These are phyloP conservation scores for Gallinago nigripennis DNA, from an alignment of 2,797 vertebrate genomes.

Conservation along the genomic window DNA sequence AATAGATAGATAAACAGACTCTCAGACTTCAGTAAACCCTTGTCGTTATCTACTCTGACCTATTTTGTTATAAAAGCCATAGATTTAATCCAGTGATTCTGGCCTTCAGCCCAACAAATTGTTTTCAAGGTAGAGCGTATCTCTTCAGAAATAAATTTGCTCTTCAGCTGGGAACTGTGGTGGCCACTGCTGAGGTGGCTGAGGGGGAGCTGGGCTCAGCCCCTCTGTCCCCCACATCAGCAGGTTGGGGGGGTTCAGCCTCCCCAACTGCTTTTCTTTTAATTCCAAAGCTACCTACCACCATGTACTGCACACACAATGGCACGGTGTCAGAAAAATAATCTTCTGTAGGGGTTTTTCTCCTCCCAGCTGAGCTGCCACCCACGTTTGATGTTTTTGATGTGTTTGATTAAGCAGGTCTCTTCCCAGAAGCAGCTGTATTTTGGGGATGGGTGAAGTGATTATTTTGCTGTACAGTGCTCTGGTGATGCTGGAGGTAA, in stretches of 20 bases:
- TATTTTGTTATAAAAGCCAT: neutral
- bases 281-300: neutral
- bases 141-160: neutral
- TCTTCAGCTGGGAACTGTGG: neutral
- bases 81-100: neutral
- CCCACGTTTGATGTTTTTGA: neutral
- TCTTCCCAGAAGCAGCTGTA: neutral
- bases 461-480: neutral
- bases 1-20: neutral
- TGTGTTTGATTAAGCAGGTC: neutral
- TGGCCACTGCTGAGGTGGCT: neutral
- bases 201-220: neutral
- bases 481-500: neutral
- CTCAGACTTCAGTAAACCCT: neutral
- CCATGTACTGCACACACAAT: neutral
- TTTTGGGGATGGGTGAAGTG: neutral
- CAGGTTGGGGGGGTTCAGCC: neutral
- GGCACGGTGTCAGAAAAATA: neutral
- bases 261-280: neutral
- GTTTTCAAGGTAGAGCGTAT: neutral
- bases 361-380: neutral
- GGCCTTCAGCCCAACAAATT: neutral
- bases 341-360: neutral
- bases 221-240: rapidly evolving
- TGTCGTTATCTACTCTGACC: neutral